phyloP scores from a whole-genome alignment of 2,888 invertebrate species.

The Mythimna lalbum region DNA sequence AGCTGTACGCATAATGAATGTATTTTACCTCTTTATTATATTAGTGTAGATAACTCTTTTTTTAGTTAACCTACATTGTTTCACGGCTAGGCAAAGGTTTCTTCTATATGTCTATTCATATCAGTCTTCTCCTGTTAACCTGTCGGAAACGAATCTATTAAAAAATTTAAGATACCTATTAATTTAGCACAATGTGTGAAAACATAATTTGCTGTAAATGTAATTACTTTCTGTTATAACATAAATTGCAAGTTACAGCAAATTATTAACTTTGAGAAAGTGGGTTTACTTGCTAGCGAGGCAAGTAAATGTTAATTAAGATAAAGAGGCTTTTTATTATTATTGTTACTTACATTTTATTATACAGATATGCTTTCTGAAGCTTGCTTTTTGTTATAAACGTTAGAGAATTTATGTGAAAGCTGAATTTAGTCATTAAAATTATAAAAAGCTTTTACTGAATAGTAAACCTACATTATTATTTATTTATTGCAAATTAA shows the following conservation, averaged over 20 bases:
- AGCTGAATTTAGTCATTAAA: neutral
- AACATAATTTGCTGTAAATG: neutral
- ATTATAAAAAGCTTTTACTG: neutral
- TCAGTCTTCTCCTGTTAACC: too few species aligned
- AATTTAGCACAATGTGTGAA: neutral
- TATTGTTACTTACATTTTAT: conserved; percentile 22
- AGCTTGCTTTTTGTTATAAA: neutral
- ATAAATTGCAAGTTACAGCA: neutral
- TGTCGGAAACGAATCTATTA: neutral
- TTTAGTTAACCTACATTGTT: too few species aligned
- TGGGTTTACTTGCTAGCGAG: conserved; percentile 38
- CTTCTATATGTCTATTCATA: too few species aligned
- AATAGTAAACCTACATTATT: neutral
- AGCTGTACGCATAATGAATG: too few species aligned
- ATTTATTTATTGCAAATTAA: neutral
- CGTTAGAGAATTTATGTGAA: neutral
- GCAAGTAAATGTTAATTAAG: conserved; percentile 38
- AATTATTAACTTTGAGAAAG: conserved; percentile 46
- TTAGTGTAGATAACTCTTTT: too few species aligned
- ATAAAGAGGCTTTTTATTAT: conserved; percentile 19
- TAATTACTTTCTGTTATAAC: neutral
- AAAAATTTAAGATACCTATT: neutral
- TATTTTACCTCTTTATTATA: too few species aligned
- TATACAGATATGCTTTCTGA: neutral
- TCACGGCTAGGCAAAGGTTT: too few species aligned